Conservation (phyloP, 2,888 invertebrate genomes). For the Hylaea fasciaria region DNA sequence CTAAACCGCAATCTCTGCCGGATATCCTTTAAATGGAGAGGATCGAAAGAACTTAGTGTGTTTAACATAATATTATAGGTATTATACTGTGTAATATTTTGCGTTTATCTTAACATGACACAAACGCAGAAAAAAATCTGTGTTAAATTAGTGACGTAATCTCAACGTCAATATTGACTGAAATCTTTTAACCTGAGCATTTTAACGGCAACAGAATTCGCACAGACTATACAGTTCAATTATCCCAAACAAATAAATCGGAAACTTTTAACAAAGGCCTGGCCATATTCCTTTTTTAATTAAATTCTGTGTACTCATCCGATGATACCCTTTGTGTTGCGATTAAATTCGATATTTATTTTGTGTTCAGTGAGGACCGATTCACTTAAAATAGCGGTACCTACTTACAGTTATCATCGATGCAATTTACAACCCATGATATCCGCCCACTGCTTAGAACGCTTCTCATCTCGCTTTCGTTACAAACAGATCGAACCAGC, state of each 20-base stretch:
- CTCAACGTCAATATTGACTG: neutral
- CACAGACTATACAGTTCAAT: conserved; percentile 19
- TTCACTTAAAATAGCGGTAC: conserved; percentile 10
- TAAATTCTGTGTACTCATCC: conserved; percentile 29
- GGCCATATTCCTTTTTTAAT: conserved; percentile 29
- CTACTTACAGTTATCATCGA: neutral
- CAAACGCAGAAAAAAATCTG: too few species aligned
- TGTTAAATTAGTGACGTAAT: too few species aligned
- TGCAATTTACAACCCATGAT: too few species aligned
- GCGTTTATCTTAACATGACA: too few species aligned
- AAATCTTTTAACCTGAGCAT: neutral
- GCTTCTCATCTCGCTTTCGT: too few species aligned
- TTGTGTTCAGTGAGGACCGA: conserved; percentile 6
- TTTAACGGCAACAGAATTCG: neutral
- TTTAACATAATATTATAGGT: too few species aligned
- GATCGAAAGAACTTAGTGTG: too few species aligned
- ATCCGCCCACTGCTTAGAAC: too few species aligned
- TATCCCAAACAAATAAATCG: conserved; percentile 27
- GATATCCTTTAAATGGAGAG: too few species aligned
- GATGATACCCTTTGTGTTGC: conserved; percentile 21
- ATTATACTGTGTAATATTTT: too few species aligned
- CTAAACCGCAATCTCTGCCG: too few species aligned
- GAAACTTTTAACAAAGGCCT: conserved; percentile 28
- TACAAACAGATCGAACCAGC: too few species aligned
- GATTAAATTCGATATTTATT: conserved; percentile 16